Percentiles rank a stretch among this genome's conserved stretches.
Conservation (phyloP, 2,888 invertebrate genomes). For the Pristionchus arcanus region DNA sequence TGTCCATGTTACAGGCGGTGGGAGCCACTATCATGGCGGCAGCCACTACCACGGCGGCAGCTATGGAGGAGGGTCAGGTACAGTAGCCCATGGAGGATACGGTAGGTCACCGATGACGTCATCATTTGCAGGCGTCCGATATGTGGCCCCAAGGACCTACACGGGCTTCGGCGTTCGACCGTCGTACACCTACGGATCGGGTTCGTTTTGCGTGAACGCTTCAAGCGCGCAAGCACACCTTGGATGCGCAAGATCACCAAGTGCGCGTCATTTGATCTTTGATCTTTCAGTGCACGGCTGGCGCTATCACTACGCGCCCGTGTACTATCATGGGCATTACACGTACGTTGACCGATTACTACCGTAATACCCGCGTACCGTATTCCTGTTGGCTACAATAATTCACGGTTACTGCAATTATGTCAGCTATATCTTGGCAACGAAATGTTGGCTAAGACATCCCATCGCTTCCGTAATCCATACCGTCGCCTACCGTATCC, state of each 20-base stretch:
- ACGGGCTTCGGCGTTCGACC: background rate
- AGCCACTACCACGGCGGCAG: too few species aligned
- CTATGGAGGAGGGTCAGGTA: background rate
- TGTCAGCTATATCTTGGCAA: too few species aligned
- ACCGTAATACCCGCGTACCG: background rate
- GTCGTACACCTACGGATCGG: background rate
- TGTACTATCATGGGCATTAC: background rate
- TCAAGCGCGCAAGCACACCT: too few species aligned
- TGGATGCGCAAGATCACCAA: too few species aligned
- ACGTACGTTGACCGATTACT: background rate
- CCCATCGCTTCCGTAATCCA: background rate
- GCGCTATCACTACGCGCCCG: background rate
- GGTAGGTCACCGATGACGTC: background rate
- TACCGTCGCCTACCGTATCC: too few species aligned
- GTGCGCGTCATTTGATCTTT: background rate
- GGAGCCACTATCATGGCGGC: background rate
- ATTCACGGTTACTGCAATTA: too few species aligned
- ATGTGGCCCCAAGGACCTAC: background rate
- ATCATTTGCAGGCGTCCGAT: background rate
- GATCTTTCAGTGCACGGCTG: slow-evolving; percentile 21
- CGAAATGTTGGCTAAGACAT: too few species aligned
- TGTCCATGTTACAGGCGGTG: background rate
- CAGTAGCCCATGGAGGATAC: background rate
- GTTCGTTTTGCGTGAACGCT: background rate
- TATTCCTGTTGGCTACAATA: too few species aligned